phyloP scores from a whole-genome alignment of 2,797 vertebrate genomes.

The Enteromius thamalakanensis region DNA sequence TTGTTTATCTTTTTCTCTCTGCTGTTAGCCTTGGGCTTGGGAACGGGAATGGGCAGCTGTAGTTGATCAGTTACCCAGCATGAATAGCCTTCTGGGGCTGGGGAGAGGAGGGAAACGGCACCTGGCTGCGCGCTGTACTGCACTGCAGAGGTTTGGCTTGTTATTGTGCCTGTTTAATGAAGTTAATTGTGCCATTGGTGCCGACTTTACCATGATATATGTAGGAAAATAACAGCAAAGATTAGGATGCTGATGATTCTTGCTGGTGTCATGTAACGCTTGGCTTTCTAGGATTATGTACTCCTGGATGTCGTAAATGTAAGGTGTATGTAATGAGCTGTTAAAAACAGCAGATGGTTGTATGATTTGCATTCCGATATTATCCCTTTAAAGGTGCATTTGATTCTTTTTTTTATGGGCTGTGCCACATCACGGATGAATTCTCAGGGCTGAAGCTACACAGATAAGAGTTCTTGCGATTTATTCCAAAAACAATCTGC shows the following conservation, averaged over 20 bases:
- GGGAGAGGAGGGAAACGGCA: conserved; percentile 79
- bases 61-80: conserved; percentile 82
- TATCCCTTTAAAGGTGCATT: conserved; percentile 40
- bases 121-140: conserved; percentile 82
- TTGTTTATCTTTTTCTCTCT: conserved; percentile 66
- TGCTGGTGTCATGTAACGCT: conserved; percentile 64
- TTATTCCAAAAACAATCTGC: conserved; percentile 23
- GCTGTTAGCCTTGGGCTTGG: conserved; percentile 71
- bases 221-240: conserved; percentile 64
- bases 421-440: conserved; percentile 41
- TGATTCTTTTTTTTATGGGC: conserved; percentile 32
- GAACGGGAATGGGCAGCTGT: conserved; percentile 73
- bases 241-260: conserved; percentile 59
- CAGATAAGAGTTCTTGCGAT: background rate
- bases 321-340: conserved; percentile 65
- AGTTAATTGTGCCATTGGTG: conserved; percentile 64
- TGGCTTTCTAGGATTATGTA: conserved; percentile 63
- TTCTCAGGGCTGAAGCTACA: conserved; percentile 20
- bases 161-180: conserved; percentile 72
- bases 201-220: conserved; percentile 64
- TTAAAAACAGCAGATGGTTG: conserved; percentile 51
- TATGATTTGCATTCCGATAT: conserved; percentile 63
- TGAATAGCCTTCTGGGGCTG: conserved; percentile 77
- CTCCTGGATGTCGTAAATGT: conserved; percentile 70
- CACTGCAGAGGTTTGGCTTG: conserved; percentile 83